Evolutionary conservation across 1,140 invertebrate species (phyloP).

Genomic region (Drosophila chauvacae): DNA sequence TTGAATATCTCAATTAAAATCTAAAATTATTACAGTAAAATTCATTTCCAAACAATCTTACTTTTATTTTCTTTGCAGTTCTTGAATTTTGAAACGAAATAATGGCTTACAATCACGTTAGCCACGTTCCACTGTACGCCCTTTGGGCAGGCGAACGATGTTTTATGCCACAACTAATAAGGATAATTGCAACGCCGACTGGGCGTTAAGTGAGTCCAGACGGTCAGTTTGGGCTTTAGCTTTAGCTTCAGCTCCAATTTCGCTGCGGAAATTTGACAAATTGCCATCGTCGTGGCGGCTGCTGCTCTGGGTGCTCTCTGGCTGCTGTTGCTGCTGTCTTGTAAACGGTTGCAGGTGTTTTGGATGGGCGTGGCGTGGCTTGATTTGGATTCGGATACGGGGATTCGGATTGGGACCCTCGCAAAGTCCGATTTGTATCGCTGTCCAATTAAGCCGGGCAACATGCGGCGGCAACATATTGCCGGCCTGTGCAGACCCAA

Average conservation of each 20-base stretch:
- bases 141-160: slow-evolving; percentile 51
- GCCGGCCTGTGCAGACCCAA: slow-evolving; percentile 29
- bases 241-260: slow-evolving; percentile 52
- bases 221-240: slow-evolving; percentile 29
- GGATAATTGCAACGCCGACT: slow-evolving; percentile 72
- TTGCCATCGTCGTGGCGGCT: slow-evolving; percentile 62
- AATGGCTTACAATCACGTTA: neutral
- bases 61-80: neutral
- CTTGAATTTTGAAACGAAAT: neutral
- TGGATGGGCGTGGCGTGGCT: slow-evolving; percentile 61
- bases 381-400: slow-evolving; percentile 29
- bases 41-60: neutral
- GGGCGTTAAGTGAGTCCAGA: slow-evolving; percentile 67
- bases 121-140: slow-evolving; percentile 27
- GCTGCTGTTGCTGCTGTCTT: slow-evolving; percentile 60
- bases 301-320: neutral
- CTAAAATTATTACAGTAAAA: neutral
- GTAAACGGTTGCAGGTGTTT: slow-evolving; percentile 82
- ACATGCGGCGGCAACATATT: slow-evolving; percentile 77
- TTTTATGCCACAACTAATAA: slow-evolving; percentile 74
- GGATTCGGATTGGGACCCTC: slow-evolving; percentile 33
- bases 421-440: slow-evolving; percentile 69
- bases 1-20: neutral
- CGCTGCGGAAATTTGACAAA: slow-evolving; percentile 73
- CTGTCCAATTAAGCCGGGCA: slow-evolving; percentile 78